Evolutionary conservation across 2,797 vertebrate species (phyloP).

Genomic region (Alauda arvensis): DNA sequence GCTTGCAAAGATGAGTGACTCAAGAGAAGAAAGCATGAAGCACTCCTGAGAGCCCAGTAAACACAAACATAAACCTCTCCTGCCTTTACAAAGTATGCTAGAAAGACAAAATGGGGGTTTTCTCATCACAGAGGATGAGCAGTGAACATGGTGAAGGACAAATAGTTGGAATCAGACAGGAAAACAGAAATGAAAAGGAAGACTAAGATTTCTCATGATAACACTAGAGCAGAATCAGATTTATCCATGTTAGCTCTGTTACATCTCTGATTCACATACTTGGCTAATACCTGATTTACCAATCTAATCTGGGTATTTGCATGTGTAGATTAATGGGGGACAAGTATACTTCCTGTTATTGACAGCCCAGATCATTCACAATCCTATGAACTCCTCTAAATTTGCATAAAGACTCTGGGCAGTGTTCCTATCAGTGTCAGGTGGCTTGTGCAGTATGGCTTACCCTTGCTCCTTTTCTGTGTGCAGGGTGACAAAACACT

Average conservation of each 20-base stretch:
- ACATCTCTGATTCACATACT: neutral
- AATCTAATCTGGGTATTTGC: neutral
- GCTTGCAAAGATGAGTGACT: neutral
- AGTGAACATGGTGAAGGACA: neutral
- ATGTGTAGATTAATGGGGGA: neutral
- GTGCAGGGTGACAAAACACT: accelerated
- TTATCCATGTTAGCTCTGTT: neutral
- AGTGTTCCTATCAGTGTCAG: neutral
- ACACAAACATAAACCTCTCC: accelerated
- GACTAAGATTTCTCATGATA: neutral
- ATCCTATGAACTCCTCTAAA: neutral
- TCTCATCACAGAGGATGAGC: neutral
- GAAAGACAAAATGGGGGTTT: neutral
- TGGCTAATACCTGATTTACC: neutral
- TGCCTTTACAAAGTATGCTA: neutral
- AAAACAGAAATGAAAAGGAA: neutral
- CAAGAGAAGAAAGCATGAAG: neutral
- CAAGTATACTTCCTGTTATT: neutral
- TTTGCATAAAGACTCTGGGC: neutral
- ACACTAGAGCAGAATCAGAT: neutral
- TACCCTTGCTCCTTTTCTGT: neutral
- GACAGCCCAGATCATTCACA: neutral
- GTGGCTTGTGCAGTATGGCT: neutral
- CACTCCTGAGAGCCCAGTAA: neutral
- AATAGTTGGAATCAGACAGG: neutral